Conservation (phyloP, 1,140 invertebrate species). For the Pogonomyrmex barbatus region DNA sequence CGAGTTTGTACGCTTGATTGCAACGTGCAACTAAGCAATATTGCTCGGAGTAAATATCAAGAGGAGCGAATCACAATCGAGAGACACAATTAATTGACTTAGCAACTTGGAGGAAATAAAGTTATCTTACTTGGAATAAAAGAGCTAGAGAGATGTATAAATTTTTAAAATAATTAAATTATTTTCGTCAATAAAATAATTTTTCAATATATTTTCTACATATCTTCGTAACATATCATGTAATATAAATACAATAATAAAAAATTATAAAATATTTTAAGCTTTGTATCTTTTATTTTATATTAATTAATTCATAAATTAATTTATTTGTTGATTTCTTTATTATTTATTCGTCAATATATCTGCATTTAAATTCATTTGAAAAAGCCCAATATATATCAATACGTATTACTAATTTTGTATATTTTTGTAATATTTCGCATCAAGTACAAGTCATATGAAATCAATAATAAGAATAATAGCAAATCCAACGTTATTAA, state of each 20-base stretch:
- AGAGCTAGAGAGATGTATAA: neutral
- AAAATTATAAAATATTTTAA: neutral
- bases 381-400: neutral
- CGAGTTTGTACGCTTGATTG: neutral
- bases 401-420: neutral
- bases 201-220: neutral
- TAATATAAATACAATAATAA: neutral
- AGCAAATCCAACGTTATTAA: neutral
- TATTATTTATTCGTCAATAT: neutral
- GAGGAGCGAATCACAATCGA: neutral
- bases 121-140: neutral
- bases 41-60: neutral
- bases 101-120: neutral
- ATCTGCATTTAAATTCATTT: neutral
- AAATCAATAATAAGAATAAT: neutral
- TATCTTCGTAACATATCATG: neutral
- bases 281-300: neutral
- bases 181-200: neutral
- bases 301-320: neutral
- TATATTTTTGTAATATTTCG: too few relatives aligned
- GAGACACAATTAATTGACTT: slow-evolving; percentile 3
- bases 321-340: neutral
- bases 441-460: neutral
- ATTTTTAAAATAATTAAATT: neutral
- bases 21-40: slow-evolving; percentile 15